These are phyloP conservation scores for Zosterops lateralis DNA, from an alignment of 2,113 vertebrate species.

Conservation along the genomic window DNA sequence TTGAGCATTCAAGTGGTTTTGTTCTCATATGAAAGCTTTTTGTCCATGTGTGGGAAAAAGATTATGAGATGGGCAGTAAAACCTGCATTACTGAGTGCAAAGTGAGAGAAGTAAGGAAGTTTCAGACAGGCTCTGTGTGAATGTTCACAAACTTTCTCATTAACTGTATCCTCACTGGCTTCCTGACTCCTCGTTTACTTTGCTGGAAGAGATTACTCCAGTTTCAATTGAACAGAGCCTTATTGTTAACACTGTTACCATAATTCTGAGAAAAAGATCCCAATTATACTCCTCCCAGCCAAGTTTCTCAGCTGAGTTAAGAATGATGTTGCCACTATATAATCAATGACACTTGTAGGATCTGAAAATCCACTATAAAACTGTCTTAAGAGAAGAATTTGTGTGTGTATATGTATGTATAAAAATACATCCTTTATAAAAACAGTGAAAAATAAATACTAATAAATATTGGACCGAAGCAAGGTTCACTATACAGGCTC, in stretches of 20 bases:
- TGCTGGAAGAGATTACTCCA: neutral
- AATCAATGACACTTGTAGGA: neutral
- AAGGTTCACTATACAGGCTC: neutral
- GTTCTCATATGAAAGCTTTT: neutral
- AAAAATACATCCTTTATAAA: neutral
- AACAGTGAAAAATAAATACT: neutral
- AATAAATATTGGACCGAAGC: neutral
- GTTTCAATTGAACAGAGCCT: neutral
- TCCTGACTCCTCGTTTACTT: neutral
- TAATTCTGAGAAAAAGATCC: neutral
- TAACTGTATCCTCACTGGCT: neutral
- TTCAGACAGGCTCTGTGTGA: neutral
- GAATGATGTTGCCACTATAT: neutral
- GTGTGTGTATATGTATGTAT: fast-evolving
- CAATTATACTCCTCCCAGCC: neutral
- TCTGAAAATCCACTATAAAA: neutral
- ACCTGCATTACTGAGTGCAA: neutral
- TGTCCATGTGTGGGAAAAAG: neutral
- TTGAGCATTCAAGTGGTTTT: neutral
- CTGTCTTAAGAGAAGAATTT: neutral
- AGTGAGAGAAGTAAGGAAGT: neutral
- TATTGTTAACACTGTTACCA: neutral
- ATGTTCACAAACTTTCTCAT: neutral
- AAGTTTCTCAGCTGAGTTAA: neutral
- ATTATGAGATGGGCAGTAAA: neutral